Evolutionary conservation across 2,888 invertebrate species (phyloP).

Genomic region (Gymnocheta viridis): DNA sequence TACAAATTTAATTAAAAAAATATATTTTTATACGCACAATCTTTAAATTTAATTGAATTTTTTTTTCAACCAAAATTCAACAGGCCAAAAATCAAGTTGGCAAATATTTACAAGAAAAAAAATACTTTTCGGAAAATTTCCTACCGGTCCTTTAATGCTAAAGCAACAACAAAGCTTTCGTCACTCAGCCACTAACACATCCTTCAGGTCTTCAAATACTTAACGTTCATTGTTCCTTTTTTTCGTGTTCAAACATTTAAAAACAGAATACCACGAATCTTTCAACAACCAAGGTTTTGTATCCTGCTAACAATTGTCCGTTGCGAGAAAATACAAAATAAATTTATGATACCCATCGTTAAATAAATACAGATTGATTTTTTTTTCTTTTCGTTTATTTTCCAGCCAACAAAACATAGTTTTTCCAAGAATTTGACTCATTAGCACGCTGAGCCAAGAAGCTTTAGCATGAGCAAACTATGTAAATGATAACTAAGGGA

Average conservation of each 20-base stretch:
- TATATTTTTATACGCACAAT: no score
- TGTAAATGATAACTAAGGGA: not conserved
- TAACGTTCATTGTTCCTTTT: conserved; percentile 19
- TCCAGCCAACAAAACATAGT: not conserved
- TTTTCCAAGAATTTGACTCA: conserved; percentile 55
- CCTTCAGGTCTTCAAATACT: not conserved
- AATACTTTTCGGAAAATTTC: no score
- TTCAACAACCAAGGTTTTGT: conserved; percentile 56
- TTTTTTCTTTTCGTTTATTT: conserved; percentile 31
- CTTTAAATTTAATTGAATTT: no score
- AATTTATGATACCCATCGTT: conserved; percentile 45
- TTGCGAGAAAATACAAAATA: not conserved
- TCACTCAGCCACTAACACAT: not conserved
- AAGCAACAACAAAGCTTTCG: conserved; percentile 4
- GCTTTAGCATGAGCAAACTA: conserved; percentile 30
- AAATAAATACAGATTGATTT: no score
- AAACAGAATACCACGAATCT: not conserved
- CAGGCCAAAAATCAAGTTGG: no score
- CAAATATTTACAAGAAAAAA: no score
- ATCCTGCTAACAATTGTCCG: conserved; percentile 18
- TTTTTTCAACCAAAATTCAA: no score
- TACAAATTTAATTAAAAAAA: no score
- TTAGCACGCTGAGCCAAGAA: conserved; percentile 56
- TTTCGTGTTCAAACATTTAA: conserved; percentile 10
- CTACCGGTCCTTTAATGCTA: no score